Conservation (phyloP, 2,797 vertebrate species). For the Danio tinwini region DNA sequence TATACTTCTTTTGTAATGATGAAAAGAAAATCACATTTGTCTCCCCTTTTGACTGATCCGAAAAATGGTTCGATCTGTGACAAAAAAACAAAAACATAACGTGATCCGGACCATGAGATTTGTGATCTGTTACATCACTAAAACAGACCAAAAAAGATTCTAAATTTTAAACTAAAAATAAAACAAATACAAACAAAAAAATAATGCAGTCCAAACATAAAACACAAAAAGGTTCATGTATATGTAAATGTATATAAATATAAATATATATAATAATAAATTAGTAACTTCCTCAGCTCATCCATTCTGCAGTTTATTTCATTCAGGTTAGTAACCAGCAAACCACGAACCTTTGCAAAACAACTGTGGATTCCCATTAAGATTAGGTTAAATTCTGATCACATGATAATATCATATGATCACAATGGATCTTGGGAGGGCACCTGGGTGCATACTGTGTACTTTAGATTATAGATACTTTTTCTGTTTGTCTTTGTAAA, state of each 20-base stretch:
- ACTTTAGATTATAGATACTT: background rate
- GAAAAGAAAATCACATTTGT: too few relatives aligned
- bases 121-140: too few relatives aligned
- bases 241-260: too few relatives aligned
- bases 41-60: too few relatives aligned
- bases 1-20: too few relatives aligned
- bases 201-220: too few relatives aligned
- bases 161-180: too few relatives aligned
- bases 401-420: background rate
- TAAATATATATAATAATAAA: too few relatives aligned
- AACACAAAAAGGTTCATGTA: background rate
- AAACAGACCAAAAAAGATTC: too few relatives aligned
- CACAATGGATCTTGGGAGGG: constrained; percentile 22
- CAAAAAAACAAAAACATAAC: too few relatives aligned
- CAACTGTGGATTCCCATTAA: background rate
- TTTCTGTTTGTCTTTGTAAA: background rate
- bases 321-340: constrained; percentile 18
- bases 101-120: too few relatives aligned
- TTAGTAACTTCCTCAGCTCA: background rate
- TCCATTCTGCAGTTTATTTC: background rate
- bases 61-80: too few relatives aligned
- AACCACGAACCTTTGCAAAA: constrained; percentile 18
- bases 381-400: background rate
- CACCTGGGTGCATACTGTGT: constrained; percentile 39
- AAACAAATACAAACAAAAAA: background rate